A percentile compares a stretch with the other conserved stretches of the same genome.
These are phyloP conservation scores for Gerris lacustris DNA, from an alignment of 2,888 invertebrate genomes.

Conservation along the genomic window DNA sequence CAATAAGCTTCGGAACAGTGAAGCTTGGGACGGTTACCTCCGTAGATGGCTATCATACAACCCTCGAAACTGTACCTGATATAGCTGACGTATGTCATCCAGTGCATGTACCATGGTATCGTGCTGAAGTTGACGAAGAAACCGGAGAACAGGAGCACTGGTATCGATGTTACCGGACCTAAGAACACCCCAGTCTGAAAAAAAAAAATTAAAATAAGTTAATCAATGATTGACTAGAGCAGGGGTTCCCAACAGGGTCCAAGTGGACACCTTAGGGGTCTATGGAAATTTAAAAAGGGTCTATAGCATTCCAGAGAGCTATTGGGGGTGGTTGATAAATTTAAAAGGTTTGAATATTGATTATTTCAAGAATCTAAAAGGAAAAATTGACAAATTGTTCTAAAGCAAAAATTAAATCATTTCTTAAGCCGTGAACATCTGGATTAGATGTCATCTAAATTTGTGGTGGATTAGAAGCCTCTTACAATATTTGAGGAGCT, in stretches of 20 bases:
- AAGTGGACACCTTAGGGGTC: too few species aligned
- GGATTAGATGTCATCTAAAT: too few species aligned
- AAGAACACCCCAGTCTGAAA: slow-evolving; percentile 50
- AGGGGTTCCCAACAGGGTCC: background rate
- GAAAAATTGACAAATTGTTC: too few species aligned
- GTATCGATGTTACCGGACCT: slow-evolving; percentile 83
- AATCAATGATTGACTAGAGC: background rate
- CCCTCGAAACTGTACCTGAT: slow-evolving; percentile 84
- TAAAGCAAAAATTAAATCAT: too few species aligned
- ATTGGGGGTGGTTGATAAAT: too few species aligned
- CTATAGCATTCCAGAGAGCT: too few species aligned
- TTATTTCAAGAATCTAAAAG: too few species aligned
- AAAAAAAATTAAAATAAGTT: slow-evolving; percentile 22
- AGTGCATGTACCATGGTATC: slow-evolving; percentile 75
- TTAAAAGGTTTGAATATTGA: too few species aligned
- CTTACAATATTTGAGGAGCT: too few species aligned
- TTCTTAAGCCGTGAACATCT: too few species aligned
- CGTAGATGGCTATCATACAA: slow-evolving; percentile 81
- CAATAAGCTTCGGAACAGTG: slow-evolving; percentile 58
- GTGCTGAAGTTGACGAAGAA: slow-evolving; percentile 89
- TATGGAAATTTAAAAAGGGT: too few species aligned
- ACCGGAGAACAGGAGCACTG: slow-evolving; percentile 82
- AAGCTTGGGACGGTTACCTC: slow-evolving; percentile 65
- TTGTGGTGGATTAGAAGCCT: too few species aligned
- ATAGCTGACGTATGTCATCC: slow-evolving; percentile 82